A percentile compares a stretch with the other conserved stretches of the same genome.
Conservation (phyloP, 2,113 vertebrate species). For the Perccottus glenii region DNA sequence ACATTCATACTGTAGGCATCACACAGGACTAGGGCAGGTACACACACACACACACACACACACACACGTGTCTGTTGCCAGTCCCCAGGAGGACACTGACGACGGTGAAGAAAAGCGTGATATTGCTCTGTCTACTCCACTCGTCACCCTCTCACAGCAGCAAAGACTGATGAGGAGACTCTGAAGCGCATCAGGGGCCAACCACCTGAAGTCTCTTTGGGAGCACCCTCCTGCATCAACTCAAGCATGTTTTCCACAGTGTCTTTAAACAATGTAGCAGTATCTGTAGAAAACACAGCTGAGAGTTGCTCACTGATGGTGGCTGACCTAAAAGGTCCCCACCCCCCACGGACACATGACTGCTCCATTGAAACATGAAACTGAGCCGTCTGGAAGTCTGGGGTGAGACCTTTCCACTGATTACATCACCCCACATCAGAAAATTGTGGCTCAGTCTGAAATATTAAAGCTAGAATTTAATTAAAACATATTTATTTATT, state of each 20-base stretch:
- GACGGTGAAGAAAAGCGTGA: slow-evolving; percentile 6
- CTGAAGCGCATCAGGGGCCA: slow-evolving; percentile 21
- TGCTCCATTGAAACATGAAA: background rate
- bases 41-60: background rate
- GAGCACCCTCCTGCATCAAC: slow-evolving; percentile 14
- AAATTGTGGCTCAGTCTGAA: background rate
- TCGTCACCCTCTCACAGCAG: slow-evolving; percentile 3
- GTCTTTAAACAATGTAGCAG: slow-evolving; percentile 17
- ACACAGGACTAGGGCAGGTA: background rate
- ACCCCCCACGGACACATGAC: background rate
- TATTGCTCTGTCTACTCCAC: slow-evolving; percentile 27
- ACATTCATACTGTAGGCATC: background rate
- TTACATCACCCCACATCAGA: background rate
- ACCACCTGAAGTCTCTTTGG: slow-evolving; percentile 29
- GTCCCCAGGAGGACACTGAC: background rate
- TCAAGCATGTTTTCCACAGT: slow-evolving; percentile 33
- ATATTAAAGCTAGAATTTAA: background rate
- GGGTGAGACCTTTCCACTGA: background rate
- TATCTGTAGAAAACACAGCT: slow-evolving; percentile 3
- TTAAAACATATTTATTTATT: background rate
- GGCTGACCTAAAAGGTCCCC: no score
- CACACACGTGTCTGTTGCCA: slow-evolving; percentile 14
- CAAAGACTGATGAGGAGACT: slow-evolving; percentile 1
- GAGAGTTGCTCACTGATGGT: background rate
- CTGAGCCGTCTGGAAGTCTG: slow-evolving; percentile 11